These are phyloP conservation scores for Pardosa pseudoannulata DNA, from an alignment of 2,888 invertebrate genomes.

Conservation along the genomic window DNA sequence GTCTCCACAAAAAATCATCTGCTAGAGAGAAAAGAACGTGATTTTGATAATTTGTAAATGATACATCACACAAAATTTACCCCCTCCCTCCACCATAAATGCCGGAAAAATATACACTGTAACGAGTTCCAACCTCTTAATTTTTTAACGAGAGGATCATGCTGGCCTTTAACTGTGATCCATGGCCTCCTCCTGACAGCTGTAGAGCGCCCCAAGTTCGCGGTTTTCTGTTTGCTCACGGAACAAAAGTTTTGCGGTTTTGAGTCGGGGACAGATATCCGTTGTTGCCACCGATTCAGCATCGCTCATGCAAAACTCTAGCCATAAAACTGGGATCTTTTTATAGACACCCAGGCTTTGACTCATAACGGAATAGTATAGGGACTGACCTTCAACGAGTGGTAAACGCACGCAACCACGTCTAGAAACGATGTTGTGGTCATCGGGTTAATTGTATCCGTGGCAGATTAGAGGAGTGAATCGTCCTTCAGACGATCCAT, in stretches of 20 bases:
- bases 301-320: constrained; percentile 16
- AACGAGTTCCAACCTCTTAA: background rate
- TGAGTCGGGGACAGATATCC: constrained; percentile 21
- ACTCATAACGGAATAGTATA: background rate
- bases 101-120: background rate
- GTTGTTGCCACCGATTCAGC: constrained; percentile 20
- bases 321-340: constrained; percentile 1
- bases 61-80: too few species aligned
- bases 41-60: too few species aligned
- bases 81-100: background rate
- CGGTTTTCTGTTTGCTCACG: constrained; percentile 35
- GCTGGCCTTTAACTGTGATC: background rate
- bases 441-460: constrained; percentile 10
- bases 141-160: background rate
- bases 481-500: background rate
- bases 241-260: constrained; percentile 24
- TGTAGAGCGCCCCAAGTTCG: constrained; percentile 34
- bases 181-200: constrained; percentile 22
- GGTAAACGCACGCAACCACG: background rate
- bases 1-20: background rate
- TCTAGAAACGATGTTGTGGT: constrained; percentile 4
- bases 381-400: background rate
- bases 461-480: background rate
- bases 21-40: background rate
- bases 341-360: background rate